Base-by-base conservation (phyloP, 2,113 vertebrate genomes). In the Poeciliopsis occidentalis region DNA sequence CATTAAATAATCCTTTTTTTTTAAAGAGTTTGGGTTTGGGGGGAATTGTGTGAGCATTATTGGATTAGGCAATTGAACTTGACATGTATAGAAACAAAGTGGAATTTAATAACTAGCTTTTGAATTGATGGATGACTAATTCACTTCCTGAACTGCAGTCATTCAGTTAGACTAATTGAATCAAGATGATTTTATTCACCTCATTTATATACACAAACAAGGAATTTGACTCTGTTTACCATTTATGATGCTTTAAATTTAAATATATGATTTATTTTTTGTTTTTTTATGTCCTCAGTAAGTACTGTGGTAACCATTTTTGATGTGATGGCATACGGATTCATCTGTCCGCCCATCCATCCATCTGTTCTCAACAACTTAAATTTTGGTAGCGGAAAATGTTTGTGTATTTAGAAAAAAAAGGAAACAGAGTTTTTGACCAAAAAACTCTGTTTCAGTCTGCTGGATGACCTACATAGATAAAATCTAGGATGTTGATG, bases 371-470 rank as follows among this genome's bases (percentile, higher is more conserved):
- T 37, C 34, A 37, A 11, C 10, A 12, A 37, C 19, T 54, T 54
- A 54, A 1, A 54, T 54, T 54, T 22, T 54, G 47, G 47, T 22
- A 51, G 47, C 17, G 4, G 13, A 51, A 51, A 51, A 19, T 4
- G 1, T 19, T 51, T 51, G 6, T 5, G 19, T 17, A 19, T 54
- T 2, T 54, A 22, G 41, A 67, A 83, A 83, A 86, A 74, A 71
- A 57, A 73, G 57, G 39, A 44, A 82, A 32, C 27, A 27, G 27
- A 27, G 27, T 27, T 27, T 37, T 37, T 37, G 34, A 37, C 10
- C 34, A 44, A 5, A 78, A 85, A 73, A 71, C 70, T 51, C 64
- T 70, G 41, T 75, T 60, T 64, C 34, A 72, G 67, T 64, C 67
- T 41, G 62, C 7, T 60, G 37, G 32, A 27, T 41, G 24, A 7